Evolutionary conservation across 2,113 vertebrate species (phyloP).

Genomic region (Phoxinus phoxinus): DNA sequence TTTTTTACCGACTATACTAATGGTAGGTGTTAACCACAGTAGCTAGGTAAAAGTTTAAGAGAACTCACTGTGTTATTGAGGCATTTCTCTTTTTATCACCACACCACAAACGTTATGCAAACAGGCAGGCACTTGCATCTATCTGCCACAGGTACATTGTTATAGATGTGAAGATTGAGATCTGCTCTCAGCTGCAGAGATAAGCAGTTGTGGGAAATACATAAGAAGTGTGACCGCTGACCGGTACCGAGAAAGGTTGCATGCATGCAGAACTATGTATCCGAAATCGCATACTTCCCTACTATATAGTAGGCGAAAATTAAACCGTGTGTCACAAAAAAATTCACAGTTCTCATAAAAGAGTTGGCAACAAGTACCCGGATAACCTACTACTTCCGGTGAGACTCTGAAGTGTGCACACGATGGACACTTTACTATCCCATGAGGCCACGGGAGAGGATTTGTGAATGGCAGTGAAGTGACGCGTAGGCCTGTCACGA

Average conservation of each 20-base stretch:
- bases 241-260: background rate
- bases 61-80: background rate
- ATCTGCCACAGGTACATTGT: background rate
- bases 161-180: background rate
- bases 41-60: background rate
- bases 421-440: no score
- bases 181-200: background rate
- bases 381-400: no score
- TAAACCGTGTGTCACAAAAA: no score
- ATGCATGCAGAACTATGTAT: no score
- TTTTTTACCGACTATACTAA: background rate
- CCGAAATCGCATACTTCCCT: no score
- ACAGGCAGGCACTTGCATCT: background rate
- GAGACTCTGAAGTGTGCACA: no score
- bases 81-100: background rate
- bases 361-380: no score
- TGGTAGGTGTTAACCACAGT: background rate
- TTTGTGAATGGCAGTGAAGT: no score
- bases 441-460: no score
- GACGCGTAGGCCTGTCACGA: no score
- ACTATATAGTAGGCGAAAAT: no score
- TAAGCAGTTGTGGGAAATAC: background rate
- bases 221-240: background rate
- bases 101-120: background rate
- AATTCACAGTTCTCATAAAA: no score